Conservation (phyloP, 2,113 vertebrate species). For the Takifugu flavidus region DNA sequence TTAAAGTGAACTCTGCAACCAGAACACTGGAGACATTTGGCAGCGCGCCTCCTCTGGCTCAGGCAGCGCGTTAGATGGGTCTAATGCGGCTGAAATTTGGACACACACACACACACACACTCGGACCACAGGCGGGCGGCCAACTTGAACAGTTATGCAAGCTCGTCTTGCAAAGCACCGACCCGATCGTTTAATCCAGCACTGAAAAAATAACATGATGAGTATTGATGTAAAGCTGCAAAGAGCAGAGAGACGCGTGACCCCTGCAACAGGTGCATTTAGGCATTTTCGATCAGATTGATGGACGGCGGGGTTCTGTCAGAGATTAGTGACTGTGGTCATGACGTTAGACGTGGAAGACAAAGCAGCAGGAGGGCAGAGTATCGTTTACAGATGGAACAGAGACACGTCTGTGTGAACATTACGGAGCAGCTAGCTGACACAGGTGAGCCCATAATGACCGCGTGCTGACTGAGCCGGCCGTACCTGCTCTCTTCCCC, state of each 20-base stretch:
- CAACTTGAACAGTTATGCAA: slow-evolving; percentile 64
- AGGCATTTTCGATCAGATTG: background rate
- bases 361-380: slow-evolving; percentile 30
- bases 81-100: slow-evolving; percentile 59
- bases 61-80: slow-evolving; percentile 46
- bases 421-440: slow-evolving; percentile 30
- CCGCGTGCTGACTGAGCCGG: slow-evolving; percentile 21
- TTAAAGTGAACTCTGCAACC: slow-evolving; percentile 54
- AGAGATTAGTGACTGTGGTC: slow-evolving; percentile 39
- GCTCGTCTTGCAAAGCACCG: slow-evolving; percentile 67
- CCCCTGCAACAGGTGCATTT: background rate
- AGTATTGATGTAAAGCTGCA: slow-evolving; percentile 7
- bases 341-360: slow-evolving; percentile 56
- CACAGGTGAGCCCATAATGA: slow-evolving; percentile 40
- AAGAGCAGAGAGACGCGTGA: background rate
- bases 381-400: slow-evolving; percentile 48
- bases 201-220: slow-evolving; percentile 24
- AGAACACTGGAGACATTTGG: slow-evolving; percentile 67
- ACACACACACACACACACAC: slow-evolving; percentile 49
- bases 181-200: slow-evolving; percentile 35
- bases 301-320: slow-evolving; percentile 19
- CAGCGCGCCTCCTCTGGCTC: slow-evolving; percentile 56
- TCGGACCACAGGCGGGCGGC: slow-evolving; percentile 37
- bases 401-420: slow-evolving; percentile 35
- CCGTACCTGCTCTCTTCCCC: slow-evolving; percentile 90